A percentile compares a stretch with the other conserved stretches of the same genome.
Evolutionary conservation across 2,113 vertebrate species (phyloP).

Genomic region (Ploceus nigricollis): DNA sequence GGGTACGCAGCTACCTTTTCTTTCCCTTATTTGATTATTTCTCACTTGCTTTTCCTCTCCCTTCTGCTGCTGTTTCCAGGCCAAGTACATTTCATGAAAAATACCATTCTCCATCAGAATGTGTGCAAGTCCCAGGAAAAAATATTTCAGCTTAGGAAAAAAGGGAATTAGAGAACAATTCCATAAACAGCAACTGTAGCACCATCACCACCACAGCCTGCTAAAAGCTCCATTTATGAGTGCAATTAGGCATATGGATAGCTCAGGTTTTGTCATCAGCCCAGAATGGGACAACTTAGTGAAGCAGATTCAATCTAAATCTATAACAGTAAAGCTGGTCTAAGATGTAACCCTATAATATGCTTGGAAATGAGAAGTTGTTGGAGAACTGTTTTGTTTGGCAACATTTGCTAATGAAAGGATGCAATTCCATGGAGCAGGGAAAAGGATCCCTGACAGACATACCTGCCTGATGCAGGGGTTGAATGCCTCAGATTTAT

Average conservation of each 20-base stretch:
- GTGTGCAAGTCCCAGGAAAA: background rate
- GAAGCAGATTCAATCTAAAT: conserved; percentile 49
- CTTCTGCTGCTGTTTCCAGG: conserved; percentile 13
- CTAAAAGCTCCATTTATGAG: conserved; percentile 54
- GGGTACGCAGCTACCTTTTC: background rate
- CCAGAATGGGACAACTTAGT: conserved; percentile 18
- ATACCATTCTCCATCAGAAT: background rate
- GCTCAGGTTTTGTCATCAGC: conserved; percentile 43
- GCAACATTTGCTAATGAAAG: background rate
- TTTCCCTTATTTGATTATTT: background rate
- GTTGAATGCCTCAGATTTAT: background rate
- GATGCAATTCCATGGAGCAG: background rate
- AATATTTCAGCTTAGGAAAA: conserved; percentile 11
- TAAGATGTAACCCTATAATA: conserved; percentile 26
- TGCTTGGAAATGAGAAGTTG: conserved; percentile 23
- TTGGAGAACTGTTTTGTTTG: background rate
- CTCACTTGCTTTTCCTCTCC: background rate
- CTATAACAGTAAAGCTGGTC: conserved; percentile 18
- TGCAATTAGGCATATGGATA: conserved; percentile 64
- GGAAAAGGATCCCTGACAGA: background rate
- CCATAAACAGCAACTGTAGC: conserved; percentile 47
- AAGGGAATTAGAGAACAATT: conserved; percentile 41
- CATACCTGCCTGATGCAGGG: background rate
- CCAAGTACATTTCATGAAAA: background rate
- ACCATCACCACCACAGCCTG: background rate